phyloP scores from a whole-genome alignment of 1,140 invertebrate genomes.

The Solen grandis region DNA sequence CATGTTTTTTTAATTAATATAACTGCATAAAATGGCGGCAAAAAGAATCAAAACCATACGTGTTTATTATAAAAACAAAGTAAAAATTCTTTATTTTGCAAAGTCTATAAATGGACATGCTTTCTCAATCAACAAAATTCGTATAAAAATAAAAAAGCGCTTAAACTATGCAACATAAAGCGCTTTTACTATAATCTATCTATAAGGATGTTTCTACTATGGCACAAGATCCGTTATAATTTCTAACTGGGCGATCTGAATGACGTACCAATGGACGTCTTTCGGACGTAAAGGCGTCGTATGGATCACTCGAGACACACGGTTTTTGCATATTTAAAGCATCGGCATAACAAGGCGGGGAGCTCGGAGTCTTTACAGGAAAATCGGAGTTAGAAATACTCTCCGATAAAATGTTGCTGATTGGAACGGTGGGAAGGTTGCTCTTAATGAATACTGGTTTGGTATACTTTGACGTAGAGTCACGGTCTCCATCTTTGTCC shows the following conservation, averaged over 20 bases:
- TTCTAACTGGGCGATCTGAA: not conserved
- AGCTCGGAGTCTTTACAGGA: slow-evolving; percentile 9
- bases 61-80: too few species aligned
- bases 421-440: slow-evolving; percentile 40
- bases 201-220: slow-evolving; percentile 63
- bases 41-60: too few species aligned
- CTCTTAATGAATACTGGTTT: slow-evolving; percentile 38
- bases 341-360: slow-evolving; percentile 54
- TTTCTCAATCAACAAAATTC: too few species aligned
- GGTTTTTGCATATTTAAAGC: slow-evolving; percentile 60
- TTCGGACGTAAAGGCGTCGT: slow-evolving; percentile 2
- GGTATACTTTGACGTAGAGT: slow-evolving; percentile 19
- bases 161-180: too few species aligned
- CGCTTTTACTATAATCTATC: too few species aligned
- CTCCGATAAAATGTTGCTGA: slow-evolving; percentile 9
- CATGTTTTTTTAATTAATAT: too few species aligned
- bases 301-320: not conserved
- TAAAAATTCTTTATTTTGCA: too few species aligned
- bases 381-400: not conserved
- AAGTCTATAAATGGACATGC: too few species aligned
- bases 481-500: not conserved
- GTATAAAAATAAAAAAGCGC: too few species aligned
- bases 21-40: too few species aligned
- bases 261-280: slow-evolving; percentile 9
- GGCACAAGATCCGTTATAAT: slow-evolving; percentile 25